Evolutionary conservation across 2,113 vertebrate species (phyloP).

Genomic region (Zeus faber): DNA sequence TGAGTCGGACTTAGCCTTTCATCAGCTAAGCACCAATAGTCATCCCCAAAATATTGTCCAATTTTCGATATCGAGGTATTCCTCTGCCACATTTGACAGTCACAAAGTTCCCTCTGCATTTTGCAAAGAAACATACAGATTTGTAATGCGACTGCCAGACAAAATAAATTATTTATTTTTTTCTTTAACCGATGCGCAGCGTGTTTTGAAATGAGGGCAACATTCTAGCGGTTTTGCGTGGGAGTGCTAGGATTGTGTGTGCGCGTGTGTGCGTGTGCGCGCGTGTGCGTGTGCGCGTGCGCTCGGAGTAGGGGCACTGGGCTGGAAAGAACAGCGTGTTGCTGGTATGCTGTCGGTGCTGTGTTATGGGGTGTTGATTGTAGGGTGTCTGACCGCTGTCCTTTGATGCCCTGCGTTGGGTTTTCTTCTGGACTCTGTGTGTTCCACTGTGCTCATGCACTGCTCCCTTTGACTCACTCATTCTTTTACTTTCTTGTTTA

Average conservation of each 20-base stretch:
- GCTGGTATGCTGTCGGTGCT: constrained; percentile 57
- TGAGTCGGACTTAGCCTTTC: too few relatives aligned
- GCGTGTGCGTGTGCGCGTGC: not conserved
- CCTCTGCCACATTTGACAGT: too few relatives aligned
- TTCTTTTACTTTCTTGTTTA: constrained; percentile 3
- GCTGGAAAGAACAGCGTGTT: constrained; percentile 35
- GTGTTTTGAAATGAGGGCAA: constrained; percentile 43
- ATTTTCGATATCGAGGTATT: too few relatives aligned
- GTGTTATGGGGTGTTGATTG: constrained; percentile 75
- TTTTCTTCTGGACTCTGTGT: constrained; percentile 48
- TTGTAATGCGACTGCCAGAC: too few relatives aligned
- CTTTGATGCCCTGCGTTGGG: constrained; percentile 60
- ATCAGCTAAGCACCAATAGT: too few relatives aligned
- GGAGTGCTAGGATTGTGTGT: constrained; percentile 23
- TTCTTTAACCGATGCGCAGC: constrained; percentile 5
- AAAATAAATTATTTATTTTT: too few relatives aligned
- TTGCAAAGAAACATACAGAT: too few relatives aligned
- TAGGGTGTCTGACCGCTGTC: constrained; percentile 52
- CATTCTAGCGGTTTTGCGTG: constrained; percentile 42
- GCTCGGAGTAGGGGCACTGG: constrained; percentile 16
- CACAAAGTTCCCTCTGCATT: too few relatives aligned
- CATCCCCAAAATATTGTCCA: too few relatives aligned
- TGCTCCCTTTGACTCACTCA: constrained; percentile 14
- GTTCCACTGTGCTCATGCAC: constrained; percentile 27
- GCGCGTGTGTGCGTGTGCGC: not conserved